Evolutionary conservation across 2,113 vertebrate species (phyloP).

Genomic region (Ciconia maguari): DNA sequence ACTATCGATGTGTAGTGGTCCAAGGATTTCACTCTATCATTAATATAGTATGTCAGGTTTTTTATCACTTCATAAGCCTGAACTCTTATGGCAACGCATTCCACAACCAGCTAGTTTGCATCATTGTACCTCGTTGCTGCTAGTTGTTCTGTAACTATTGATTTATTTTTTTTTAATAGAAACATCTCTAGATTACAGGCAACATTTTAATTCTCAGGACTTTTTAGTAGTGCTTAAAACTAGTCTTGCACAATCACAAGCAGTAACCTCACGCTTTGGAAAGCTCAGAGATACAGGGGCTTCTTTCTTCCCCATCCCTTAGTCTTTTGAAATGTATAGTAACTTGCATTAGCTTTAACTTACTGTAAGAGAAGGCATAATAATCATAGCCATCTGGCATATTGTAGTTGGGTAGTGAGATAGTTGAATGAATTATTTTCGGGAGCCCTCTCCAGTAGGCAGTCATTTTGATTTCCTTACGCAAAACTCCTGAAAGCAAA

Average conservation of each 20-base stretch:
- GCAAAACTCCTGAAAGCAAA: slow-evolving; percentile 73
- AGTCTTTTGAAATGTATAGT: not conserved
- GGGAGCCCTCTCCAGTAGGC: slow-evolving; percentile 87
- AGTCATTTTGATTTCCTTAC: slow-evolving; percentile 71
- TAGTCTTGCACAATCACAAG: not conserved
- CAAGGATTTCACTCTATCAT: not conserved
- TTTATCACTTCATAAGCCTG: not conserved
- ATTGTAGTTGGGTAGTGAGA: slow-evolving; percentile 80
- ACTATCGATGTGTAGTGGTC: rapidly evolving
- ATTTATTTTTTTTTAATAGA: not conserved
- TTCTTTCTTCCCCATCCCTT: not conserved
- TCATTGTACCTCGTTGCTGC: not conserved
- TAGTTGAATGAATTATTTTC: slow-evolving; percentile 78
- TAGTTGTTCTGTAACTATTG: not conserved
- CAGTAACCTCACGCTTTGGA: not conserved
- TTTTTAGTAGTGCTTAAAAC: not conserved
- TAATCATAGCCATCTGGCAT: slow-evolving; percentile 87
- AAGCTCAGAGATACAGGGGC: not conserved
- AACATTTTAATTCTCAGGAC: not conserved
- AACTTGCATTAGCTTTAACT: slow-evolving; percentile 38
- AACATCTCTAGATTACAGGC: not conserved
- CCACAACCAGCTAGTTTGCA: not conserved
- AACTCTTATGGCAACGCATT: not conserved
- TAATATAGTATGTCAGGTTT: not conserved
- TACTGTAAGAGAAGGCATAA: slow-evolving; percentile 86